Evolutionary conservation across 2,797 vertebrate species (phyloP).

Genomic region (Alcedo quadribrachys): DNA sequence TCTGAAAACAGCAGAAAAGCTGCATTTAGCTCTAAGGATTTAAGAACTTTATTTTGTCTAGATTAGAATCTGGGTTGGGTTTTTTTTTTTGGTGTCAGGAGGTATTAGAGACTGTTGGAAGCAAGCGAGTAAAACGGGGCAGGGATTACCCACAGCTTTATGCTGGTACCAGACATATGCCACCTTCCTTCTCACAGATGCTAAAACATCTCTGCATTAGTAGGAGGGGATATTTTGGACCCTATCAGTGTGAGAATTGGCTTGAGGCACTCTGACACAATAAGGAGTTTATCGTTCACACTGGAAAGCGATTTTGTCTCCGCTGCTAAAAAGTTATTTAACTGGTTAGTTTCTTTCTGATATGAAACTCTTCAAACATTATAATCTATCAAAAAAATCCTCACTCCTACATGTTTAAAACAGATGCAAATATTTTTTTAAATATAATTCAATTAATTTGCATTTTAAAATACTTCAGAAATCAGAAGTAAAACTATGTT

Average conservation of each 20-base stretch:
- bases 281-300: conserved; percentile 13
- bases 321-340: not conserved
- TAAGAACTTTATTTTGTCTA: conserved; percentile 61
- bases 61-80: conserved; percentile 19
- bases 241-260: conserved; percentile 5
- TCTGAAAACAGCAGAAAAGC: conserved; percentile 57
- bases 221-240: not conserved
- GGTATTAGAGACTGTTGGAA: conserved; percentile 47
- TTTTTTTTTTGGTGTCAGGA: conserved; percentile 39
- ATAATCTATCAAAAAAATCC: not conserved
- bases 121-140: conserved; percentile 39
- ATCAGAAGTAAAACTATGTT: not conserved
- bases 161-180: conserved; percentile 50
- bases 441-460: not conserved
- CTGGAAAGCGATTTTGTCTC: not conserved
- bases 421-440: not conserved
- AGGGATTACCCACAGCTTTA: conserved; percentile 66
- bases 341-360: not conserved
- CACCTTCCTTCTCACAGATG: conserved; percentile 24
- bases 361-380: not conserved
- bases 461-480: too few species aligned
- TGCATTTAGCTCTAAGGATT: conserved; percentile 53
- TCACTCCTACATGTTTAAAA: not conserved
- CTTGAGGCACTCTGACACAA: not conserved
- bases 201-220: conserved; percentile 50